Evolutionary conservation across 2,113 vertebrate genomes (phyloP), one percentile per base, ranked within the genome.

Genomic region (Grammomys dolichurus): DNA sequence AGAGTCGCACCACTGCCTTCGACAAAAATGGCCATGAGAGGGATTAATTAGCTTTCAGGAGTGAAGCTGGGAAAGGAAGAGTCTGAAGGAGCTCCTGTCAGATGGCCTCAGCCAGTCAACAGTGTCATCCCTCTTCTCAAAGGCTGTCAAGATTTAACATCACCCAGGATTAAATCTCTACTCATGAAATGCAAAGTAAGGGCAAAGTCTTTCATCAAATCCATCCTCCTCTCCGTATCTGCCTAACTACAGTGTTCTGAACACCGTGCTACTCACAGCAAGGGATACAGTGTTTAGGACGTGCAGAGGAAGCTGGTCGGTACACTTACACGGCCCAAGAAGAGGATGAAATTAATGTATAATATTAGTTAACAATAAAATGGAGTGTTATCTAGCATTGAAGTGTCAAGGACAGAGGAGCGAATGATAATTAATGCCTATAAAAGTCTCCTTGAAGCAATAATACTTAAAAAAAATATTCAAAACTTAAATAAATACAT

Each of bases 151-250:
- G 36, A 90, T 85, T 95, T 63, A 94, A 72, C 31, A 80, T 58
- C n/a, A 60, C 46, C 82, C 58, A 89, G 9, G 24, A 90, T 86
- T 86, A 86, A 36, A 82, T 33, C 8, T 31, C 24, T 65, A 81
- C 48, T 91, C 80, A n/a, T 46, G 28, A 92, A 97, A 93, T 63
- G 67, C 87, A 70, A 94, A 96, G 67, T 77, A 84, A 94, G 60
- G 93, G 48, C 87, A 94, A 91, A 43, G 67, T 82, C 48, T 65
- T 94, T 87, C 87, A 86, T 91, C 43, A 97, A n/a, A 82, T 19
- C 2, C 89, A 51, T 86, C 56, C 69, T 82, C 6, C 51, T 80
- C 65, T 69, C 20, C 76, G 14, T 46, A 65, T 56, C 58, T 28
- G 51, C 89, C 16, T 46, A 87, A 46, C 14, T 46, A 24, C 58